These are phyloP conservation scores for Macrophya alboannulata DNA, from an alignment of 2,888 invertebrate genomes.

Conservation along the genomic window DNA sequence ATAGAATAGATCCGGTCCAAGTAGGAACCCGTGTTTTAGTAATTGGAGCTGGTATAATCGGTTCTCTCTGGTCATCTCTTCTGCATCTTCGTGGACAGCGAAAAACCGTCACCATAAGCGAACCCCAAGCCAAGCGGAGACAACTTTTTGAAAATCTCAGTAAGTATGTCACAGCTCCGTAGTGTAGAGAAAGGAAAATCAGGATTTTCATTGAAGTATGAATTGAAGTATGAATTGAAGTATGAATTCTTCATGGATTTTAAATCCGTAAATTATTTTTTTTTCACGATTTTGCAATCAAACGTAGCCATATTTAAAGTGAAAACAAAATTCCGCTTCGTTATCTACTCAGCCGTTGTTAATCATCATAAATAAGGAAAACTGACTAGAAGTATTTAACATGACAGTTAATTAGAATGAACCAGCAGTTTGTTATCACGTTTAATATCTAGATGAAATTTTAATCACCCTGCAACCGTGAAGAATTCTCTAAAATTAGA, in stretches of 20 bases:
- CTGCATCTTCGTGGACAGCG: conserved; percentile 87
- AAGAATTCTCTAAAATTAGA: neutral
- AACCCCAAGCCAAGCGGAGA: conserved; percentile 82
- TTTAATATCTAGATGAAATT: neutral
- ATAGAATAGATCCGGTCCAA: conserved; percentile 83
- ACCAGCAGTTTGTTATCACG: neutral
- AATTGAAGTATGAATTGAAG: neutral
- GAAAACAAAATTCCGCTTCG: neutral
- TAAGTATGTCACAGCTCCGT: conserved; percentile 58
- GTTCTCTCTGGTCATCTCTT: conserved; percentile 85
- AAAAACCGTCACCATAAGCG: conserved; percentile 85
- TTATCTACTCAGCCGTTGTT: conserved; percentile 1
- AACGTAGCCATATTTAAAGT: neutral
- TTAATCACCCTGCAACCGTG: neutral
- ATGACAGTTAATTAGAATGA: neutral
- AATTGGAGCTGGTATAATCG: conserved; percentile 88
- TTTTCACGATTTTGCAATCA: neutral
- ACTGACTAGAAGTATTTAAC: neutral
- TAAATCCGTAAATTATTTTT: neutral
- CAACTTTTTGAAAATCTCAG: conserved; percentile 72
- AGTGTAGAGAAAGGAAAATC: neutral
- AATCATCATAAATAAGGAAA: neutral
- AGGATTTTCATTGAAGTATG: neutral
- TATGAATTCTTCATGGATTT: neutral
- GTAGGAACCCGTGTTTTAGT: conserved; percentile 85